Conservation (phyloP, 2,888 invertebrate species). For the Torymus tubicola region DNA sequence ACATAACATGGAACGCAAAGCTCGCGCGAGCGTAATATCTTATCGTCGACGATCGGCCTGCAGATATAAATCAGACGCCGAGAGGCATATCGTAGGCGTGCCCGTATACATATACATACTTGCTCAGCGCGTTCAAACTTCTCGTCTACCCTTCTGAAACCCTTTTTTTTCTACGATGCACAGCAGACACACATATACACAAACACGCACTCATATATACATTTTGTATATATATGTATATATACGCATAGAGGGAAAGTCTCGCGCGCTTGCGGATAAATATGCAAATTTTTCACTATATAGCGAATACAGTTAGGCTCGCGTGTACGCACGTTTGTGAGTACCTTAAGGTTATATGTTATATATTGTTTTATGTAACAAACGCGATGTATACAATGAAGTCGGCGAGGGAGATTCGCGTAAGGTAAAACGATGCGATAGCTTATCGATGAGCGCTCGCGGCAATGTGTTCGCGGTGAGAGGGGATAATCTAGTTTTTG, state of each 20-base stretch:
- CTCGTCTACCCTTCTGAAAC: slow-evolving; percentile 5
- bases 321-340: background rate
- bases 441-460: slow-evolving; percentile 31
- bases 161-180: slow-evolving; percentile 32
- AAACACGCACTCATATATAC: background rate
- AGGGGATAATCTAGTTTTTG: background rate
- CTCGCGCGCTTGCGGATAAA: slow-evolving; percentile 35
- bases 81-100: background rate
- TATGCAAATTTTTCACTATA: slow-evolving; percentile 47
- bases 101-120: background rate
- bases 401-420: background rate
- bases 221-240: background rate
- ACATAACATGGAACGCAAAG: background rate
- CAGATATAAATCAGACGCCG: slow-evolving; percentile 37
- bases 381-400: background rate
- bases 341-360: background rate
- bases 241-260: too few relatives aligned
- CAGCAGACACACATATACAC: too few relatives aligned
- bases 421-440: slow-evolving; percentile 13
- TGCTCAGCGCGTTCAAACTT: slow-evolving; percentile 5
- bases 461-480: background rate
- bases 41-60: slow-evolving; percentile 34
- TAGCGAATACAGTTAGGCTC: background rate
- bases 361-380: slow-evolving; percentile 6
- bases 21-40: slow-evolving; percentile 23